Conservation (phyloP, 53 echinoderm and acorn worm genomes). For the Actinopyga echinites region DNA sequence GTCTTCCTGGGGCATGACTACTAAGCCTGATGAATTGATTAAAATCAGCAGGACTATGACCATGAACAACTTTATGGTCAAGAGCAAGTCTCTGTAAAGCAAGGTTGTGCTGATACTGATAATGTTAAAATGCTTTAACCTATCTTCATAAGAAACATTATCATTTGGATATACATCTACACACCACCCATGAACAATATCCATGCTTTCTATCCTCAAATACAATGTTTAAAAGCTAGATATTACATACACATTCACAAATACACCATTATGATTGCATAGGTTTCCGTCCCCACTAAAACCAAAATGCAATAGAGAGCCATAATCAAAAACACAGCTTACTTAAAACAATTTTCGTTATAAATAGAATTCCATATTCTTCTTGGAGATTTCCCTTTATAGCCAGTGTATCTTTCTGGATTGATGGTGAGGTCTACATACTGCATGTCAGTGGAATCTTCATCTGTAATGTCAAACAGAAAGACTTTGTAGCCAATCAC, state of each 20-base stretch:
- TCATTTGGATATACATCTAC: too few relatives aligned
- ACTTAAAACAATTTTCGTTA: conserved; percentile 98
- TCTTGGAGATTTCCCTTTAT: conserved; percentile 83
- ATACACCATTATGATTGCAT: too few relatives aligned
- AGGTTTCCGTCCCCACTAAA: not conserved
- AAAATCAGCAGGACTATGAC: too few relatives aligned
- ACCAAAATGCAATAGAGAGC: not conserved
- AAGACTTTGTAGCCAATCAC: not conserved
- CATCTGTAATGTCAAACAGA: conserved; percentile 61
- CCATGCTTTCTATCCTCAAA: too few relatives aligned
- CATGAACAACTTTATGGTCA: too few relatives aligned
- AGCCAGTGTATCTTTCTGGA: conserved; percentile 96
- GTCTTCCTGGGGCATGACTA: too few relatives aligned
- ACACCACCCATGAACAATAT: too few relatives aligned
- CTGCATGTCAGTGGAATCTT: conserved; percentile 74
- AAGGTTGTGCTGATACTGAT: too few relatives aligned
- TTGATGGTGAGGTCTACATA: conserved; percentile 84
- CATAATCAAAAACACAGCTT: conserved; percentile 21
- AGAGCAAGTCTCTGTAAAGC: too few relatives aligned
- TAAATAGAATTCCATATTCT: conserved; percentile 95
- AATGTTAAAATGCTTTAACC: too few relatives aligned
- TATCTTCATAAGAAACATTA: too few relatives aligned
- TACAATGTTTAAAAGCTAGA: not conserved
- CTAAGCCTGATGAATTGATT: too few relatives aligned
- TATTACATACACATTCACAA: not conserved